Percentiles rank a stretch among this genome's conserved stretches.
Evolutionary conservation across 2,888 invertebrate genomes (phyloP).

Genomic region (Mactromeris polynyma): DNA sequence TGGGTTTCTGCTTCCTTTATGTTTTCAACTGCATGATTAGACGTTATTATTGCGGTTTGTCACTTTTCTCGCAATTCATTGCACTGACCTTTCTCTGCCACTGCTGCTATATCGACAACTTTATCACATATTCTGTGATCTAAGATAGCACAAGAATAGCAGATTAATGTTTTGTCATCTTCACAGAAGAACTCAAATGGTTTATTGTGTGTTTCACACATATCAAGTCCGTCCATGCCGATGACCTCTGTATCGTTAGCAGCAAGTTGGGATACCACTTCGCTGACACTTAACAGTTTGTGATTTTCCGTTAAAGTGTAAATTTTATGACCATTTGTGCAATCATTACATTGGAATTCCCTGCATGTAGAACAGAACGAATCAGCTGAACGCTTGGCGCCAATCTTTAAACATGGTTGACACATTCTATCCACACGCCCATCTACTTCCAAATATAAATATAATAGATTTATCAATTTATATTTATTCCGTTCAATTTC

Average conservation of each 20-base stretch:
- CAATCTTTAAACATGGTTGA: too few relatives aligned
- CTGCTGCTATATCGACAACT: neutral
- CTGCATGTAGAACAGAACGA: too few relatives aligned
- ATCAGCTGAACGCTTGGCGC: too few relatives aligned
- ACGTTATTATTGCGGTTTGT: neutral
- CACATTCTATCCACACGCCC: too few relatives aligned
- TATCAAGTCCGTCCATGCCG: conserved; percentile 4
- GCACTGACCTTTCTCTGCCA: neutral
- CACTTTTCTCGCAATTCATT: neutral
- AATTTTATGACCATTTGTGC: too few relatives aligned
- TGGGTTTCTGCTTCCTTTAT: neutral
- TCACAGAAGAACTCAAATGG: neutral
- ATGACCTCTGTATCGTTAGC: too few relatives aligned
- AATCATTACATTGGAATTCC: too few relatives aligned
- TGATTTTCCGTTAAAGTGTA: too few relatives aligned
- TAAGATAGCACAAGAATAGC: neutral
- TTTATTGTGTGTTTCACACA: neutral
- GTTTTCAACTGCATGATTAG: neutral
- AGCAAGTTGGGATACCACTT: neutral
- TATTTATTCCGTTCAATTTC: too few relatives aligned
- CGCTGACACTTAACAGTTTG: neutral
- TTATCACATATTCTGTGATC: neutral
- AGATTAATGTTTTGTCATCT: neutral
- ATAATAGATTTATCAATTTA: too few relatives aligned
- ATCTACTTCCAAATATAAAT: neutral